Conservation (phyloP, 2,797 vertebrate genomes). For the Mastacembelus armatus region DNA sequence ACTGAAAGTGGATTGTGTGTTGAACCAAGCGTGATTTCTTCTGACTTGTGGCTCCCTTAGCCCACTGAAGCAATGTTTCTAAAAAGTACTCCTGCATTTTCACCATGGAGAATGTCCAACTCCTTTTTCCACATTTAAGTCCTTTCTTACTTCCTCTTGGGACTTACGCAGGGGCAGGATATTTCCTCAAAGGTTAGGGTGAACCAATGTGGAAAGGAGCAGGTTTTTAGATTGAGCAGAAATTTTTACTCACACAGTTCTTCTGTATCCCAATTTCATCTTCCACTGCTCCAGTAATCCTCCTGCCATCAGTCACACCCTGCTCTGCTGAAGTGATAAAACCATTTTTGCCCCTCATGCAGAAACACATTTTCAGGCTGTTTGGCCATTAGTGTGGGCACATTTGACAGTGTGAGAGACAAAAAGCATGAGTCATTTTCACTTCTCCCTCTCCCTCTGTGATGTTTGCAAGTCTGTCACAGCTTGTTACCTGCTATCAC, state of each 20-base stretch:
- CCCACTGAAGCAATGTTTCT: slow-evolving; percentile 68
- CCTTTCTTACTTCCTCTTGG: slow-evolving; percentile 55
- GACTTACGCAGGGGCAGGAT: slow-evolving; percentile 59
- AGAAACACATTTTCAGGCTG: slow-evolving; percentile 41
- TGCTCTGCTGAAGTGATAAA: slow-evolving; percentile 41
- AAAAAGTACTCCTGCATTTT: slow-evolving; percentile 73
- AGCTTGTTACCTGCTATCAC: slow-evolving; percentile 66
- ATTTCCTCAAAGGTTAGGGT: slow-evolving; percentile 54
- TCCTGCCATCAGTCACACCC: slow-evolving; percentile 37
- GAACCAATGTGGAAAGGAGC: slow-evolving; percentile 48
- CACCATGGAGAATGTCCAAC: slow-evolving; percentile 71
- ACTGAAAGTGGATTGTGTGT: slow-evolving; percentile 78
- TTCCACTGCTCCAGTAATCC: slow-evolving; percentile 45
- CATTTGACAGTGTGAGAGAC: slow-evolving; percentile 55
- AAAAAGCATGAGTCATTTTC: slow-evolving; percentile 56
- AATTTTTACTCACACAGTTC: slow-evolving; percentile 33
- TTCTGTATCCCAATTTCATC: slow-evolving; percentile 58
- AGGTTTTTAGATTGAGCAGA: slow-evolving; percentile 35
- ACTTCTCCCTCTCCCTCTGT: slow-evolving; percentile 37
- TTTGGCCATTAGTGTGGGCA: slow-evolving; percentile 42
- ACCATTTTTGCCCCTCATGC: slow-evolving; percentile 14
- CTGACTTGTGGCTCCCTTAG: slow-evolving; percentile 65
- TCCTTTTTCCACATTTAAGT: slow-evolving; percentile 66
- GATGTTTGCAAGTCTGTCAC: slow-evolving; percentile 59
- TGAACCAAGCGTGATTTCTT: slow-evolving; percentile 74